A percentile compares a stretch with the other conserved stretches of the same genome.
phyloP scores from a whole-genome alignment of 2,797 vertebrate genomes.

The Salmo trutta region DNA sequence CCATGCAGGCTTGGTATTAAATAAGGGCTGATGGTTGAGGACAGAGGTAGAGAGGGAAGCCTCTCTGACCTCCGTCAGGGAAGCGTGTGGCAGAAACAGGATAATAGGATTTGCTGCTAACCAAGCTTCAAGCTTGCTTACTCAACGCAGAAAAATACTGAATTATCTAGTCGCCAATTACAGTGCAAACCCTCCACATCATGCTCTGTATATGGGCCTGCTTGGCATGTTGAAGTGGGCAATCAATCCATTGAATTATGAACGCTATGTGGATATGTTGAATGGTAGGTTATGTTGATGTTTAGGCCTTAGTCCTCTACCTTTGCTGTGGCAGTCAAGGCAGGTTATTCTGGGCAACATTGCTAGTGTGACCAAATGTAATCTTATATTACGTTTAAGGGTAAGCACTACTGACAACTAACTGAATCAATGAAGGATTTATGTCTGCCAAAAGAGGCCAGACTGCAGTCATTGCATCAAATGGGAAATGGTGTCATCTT shows the following conservation, averaged over 20 bases:
- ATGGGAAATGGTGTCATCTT: neutral
- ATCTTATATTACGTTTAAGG: neutral
- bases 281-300: neutral
- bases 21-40: slow-evolving; percentile 37
- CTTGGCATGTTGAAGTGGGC: neutral
- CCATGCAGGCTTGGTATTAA: slow-evolving; percentile 36
- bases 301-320: neutral
- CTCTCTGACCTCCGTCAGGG: slow-evolving; percentile 54
- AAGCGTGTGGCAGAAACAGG: slow-evolving; percentile 62
- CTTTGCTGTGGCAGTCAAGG: neutral
- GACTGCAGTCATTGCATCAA: neutral
- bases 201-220: neutral
- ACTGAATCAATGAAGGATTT: neutral
- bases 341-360: neutral
- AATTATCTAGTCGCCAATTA: slow-evolving; percentile 14
- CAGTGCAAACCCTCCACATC: neutral
- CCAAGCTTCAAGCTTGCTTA: slow-evolving; percentile 49
- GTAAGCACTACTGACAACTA: slow-evolving; percentile 9
- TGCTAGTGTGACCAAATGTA: neutral
- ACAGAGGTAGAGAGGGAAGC: slow-evolving; percentile 40
- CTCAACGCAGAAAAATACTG: slow-evolving; percentile 26
- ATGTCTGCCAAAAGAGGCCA: neutral
- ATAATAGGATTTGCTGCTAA: slow-evolving; percentile 70
- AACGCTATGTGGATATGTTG: neutral
- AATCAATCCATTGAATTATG: neutral